Evolutionary conservation across 2,797 vertebrate species (phyloP).

Genomic region (Rhynchonycteris naso): DNA sequence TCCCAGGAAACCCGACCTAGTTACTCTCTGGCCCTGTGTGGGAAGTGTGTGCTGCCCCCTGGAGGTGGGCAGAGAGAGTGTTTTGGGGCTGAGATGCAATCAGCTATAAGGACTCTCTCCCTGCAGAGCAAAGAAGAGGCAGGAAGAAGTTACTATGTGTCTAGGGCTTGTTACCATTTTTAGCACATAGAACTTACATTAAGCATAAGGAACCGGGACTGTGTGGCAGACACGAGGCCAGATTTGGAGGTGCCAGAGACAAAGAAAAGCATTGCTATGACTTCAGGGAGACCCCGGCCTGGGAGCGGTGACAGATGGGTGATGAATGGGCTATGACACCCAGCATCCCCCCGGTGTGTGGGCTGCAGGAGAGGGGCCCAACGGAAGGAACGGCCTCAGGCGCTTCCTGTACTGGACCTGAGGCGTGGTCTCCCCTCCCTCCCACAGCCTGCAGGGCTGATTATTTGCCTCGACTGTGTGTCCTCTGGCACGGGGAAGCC

Average conservation of each 20-base stretch:
- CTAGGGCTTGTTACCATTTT: neutral
- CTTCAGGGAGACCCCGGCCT: neutral
- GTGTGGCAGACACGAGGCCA: neutral
- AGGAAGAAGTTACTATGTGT: no score
- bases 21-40: no score
- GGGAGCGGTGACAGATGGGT: neutral
- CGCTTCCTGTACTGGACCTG: neutral
- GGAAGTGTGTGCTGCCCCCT: neutral
- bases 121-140: neutral
- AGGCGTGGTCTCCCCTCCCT: no score
- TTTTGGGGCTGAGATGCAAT: neutral
- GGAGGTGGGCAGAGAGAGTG: no score
- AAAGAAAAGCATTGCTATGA: neutral
- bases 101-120: no score
- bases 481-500: neutral
- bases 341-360: neutral
- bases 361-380: neutral
- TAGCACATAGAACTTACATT: neutral
- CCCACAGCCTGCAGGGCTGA: rapidly evolving
- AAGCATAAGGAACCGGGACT: neutral
- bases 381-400: neutral
- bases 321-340: neutral
- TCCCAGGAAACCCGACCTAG: neutral
- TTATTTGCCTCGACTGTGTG: neutral
- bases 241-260: neutral